A percentile compares a stretch with the other conserved stretches of the same genome.
Evolutionary conservation across 2,797 vertebrate genomes (phyloP).

Genomic region (Anolis apletophallus): DNA sequence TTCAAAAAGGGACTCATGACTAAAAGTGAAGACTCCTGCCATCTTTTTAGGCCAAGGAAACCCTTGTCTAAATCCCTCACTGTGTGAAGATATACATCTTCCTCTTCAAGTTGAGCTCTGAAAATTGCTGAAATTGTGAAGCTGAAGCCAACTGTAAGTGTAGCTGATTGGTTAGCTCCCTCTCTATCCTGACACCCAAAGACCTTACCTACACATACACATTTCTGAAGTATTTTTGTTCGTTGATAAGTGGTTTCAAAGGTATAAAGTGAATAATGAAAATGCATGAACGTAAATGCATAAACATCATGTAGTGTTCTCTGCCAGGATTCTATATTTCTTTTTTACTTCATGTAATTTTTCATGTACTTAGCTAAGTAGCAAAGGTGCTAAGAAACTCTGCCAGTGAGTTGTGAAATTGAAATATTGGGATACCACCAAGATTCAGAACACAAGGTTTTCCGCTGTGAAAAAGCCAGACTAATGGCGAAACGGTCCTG

Average conservation of each 20-base stretch:
- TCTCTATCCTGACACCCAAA: background rate
- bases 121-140: background rate
- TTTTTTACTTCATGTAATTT: too few species aligned
- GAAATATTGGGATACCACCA: too few species aligned
- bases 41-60: background rate
- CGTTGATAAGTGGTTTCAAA: background rate
- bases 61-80: background rate
- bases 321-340: too few species aligned
- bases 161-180: background rate
- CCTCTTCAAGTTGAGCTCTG: background rate
- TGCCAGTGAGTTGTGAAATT: too few species aligned
- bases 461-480: too few species aligned
- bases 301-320: too few species aligned
- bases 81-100: background rate
- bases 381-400: too few species aligned
- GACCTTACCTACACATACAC: background rate
- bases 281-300: background rate
- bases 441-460: too few species aligned
- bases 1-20: too few species aligned
- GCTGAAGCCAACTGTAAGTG: background rate
- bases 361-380: too few species aligned
- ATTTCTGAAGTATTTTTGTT: too few species aligned
- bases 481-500: too few species aligned
- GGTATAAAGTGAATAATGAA: background rate
- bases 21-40: background rate